phyloP scores from a whole-genome alignment of 2,888 invertebrate species.

The Bombylius major region DNA sequence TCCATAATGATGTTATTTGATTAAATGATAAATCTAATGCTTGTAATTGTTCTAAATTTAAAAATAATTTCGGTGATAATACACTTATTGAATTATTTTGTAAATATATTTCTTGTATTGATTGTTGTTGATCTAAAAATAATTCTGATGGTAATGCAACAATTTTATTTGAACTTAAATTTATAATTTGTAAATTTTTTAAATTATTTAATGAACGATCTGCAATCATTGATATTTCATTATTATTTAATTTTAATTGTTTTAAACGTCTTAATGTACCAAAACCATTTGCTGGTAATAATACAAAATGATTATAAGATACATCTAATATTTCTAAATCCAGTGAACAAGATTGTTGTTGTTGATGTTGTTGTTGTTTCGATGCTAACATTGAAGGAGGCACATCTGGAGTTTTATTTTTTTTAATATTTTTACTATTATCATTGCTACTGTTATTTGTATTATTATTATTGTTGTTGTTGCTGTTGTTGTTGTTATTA shows the following conservation, averaged over 20 bases:
- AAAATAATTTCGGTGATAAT: conserved; percentile 71
- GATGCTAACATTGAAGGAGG: conserved; percentile 25
- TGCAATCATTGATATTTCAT: conserved; percentile 78
- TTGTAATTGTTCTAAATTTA: conserved; percentile 69
- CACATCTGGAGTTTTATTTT: conserved; percentile 9
- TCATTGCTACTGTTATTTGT: not conserved
- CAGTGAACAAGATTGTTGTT: conserved; percentile 49
- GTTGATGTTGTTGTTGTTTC: conserved; percentile 15
- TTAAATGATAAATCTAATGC: conserved; percentile 77
- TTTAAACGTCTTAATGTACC: conserved; percentile 64
- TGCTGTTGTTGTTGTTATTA: not conserved
- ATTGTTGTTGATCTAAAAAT: conserved; percentile 63
- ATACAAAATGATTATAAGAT: conserved; percentile 72
- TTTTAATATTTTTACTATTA: conserved; percentile 1
- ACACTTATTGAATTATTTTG: conserved; percentile 85
- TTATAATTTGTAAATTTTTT: conserved; percentile 69
- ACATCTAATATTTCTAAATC: conserved; percentile 74
- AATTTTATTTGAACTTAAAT: conserved; percentile 82
- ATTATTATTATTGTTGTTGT: not conserved
- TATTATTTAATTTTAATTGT: conserved; percentile 72
- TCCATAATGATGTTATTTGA: conserved; percentile 75
- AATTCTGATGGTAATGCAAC: conserved; percentile 75
- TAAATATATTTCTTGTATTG: conserved; percentile 77
- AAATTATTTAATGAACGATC: conserved; percentile 72
- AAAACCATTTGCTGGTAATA: conserved; percentile 72